phyloP scores from a whole-genome alignment of 2,888 invertebrate species.

The Nasonia oneida region DNA sequence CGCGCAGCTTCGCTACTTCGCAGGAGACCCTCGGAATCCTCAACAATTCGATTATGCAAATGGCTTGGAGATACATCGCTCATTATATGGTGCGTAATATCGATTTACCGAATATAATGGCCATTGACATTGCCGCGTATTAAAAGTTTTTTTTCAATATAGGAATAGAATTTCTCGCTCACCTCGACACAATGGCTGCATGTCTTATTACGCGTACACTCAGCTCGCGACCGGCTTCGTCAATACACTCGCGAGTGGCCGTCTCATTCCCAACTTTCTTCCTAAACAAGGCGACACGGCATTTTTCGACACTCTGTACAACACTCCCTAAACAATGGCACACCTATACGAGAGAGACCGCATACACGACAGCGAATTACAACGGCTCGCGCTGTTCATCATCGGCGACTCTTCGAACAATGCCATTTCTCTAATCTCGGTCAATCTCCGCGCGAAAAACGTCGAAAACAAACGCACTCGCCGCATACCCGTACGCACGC shows the following conservation, averaged over 20 bases:
- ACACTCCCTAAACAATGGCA: conserved; percentile 33
- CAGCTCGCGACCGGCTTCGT: neutral
- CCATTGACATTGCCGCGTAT: neutral
- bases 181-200: neutral
- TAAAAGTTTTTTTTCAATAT: neutral
- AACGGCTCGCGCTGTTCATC: conserved; percentile 22
- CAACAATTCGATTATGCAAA: conserved; percentile 18
- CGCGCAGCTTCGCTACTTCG: neutral
- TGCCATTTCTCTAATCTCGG: conserved; percentile 32
- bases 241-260: neutral
- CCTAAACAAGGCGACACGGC: conserved; percentile 1
- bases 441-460: conserved; percentile 22
- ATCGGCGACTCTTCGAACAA: conserved; percentile 22
- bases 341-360: neutral
- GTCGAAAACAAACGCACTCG: conserved; percentile 10
- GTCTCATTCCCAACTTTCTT: conserved; percentile 14
- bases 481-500: neutral
- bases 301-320: neutral
- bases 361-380: conserved; percentile 27
- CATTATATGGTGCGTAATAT: neutral
- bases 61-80: neutral
- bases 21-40: too few relatives aligned
- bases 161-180: neutral
- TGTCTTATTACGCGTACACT: neutral
- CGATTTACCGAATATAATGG: neutral